phyloP scores from a whole-genome alignment of 2,888 invertebrate genomes.

The Alitta virens region DNA sequence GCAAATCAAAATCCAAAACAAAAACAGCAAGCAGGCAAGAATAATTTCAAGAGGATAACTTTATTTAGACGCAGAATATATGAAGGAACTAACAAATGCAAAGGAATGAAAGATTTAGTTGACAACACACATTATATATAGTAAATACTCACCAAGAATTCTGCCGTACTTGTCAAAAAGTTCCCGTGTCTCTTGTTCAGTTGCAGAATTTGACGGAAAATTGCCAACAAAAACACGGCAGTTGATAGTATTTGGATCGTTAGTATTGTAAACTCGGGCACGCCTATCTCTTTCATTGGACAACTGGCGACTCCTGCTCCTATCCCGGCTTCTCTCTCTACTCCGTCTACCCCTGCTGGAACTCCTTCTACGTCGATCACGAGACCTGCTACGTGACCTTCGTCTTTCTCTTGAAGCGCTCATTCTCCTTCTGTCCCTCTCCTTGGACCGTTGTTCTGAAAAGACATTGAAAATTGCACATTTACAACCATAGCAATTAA shows the following conservation, averaged over 20 bases:
- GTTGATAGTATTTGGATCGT: slow-evolving; percentile 28
- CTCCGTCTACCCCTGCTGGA: neutral
- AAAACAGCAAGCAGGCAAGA: too few relatives aligned
- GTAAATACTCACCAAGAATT: slow-evolving; percentile 27
- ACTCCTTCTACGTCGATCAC: neutral
- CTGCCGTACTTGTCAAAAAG: slow-evolving; percentile 31
- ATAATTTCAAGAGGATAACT: too few relatives aligned
- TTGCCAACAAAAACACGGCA: slow-evolving; percentile 32
- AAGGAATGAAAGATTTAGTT: too few relatives aligned
- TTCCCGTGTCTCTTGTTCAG: slow-evolving; percentile 19
- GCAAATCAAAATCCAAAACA: too few relatives aligned
- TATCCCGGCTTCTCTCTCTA: neutral
- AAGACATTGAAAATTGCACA: too few relatives aligned
- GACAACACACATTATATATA: too few relatives aligned
- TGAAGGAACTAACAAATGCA: too few relatives aligned
- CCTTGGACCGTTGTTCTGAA: too few relatives aligned
- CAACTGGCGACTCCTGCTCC: neutral
- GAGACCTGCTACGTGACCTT: neutral
- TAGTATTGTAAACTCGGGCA: slow-evolving; percentile 22
- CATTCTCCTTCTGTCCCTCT: neutral
- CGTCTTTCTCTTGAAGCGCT: neutral
- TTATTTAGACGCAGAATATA: too few relatives aligned
- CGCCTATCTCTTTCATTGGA: neutral
- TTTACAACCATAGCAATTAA: too few relatives aligned
- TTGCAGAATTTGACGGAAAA: slow-evolving; percentile 21